A percentile compares a stretch with the other conserved stretches of the same genome.
Evolutionary conservation across 1,140 invertebrate genomes (phyloP).

Genomic region (Hyphantria cunea): DNA sequence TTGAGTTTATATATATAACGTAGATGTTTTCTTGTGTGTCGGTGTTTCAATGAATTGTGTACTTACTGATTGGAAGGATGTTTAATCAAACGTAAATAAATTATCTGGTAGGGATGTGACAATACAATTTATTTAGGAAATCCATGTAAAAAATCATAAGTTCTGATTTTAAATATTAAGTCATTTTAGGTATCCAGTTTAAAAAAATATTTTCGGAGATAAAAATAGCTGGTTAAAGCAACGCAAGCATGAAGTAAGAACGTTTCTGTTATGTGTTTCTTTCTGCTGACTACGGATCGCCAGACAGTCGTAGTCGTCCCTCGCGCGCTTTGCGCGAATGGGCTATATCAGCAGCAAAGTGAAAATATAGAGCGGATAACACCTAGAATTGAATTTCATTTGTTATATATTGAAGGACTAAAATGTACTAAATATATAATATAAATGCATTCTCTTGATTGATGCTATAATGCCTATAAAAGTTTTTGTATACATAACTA

Average conservation of each 20-base stretch:
- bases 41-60: constrained; percentile 17
- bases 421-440: background rate
- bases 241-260: constrained; percentile 29
- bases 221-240: constrained; percentile 26
- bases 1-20: background rate
- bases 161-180: background rate
- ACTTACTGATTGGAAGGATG: constrained; percentile 3
- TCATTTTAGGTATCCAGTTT: constrained; percentile 9
- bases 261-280: constrained; percentile 67
- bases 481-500: too few species aligned
- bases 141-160: too few species aligned
- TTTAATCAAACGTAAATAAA: constrained; percentile 13
- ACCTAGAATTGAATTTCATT: constrained; percentile 7
- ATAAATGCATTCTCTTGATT: too few species aligned
- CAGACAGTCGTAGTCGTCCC: constrained; percentile 61
- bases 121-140: too few species aligned
- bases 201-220: constrained; percentile 17
- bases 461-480: too few species aligned
- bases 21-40: constrained; percentile 19
- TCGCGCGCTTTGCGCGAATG: constrained; percentile 64
- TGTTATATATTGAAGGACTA: background rate
- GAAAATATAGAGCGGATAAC: constrained; percentile 52
- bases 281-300: constrained; percentile 73
- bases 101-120: too few species aligned
- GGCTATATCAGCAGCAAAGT: constrained; percentile 58